A percentile compares a stretch with the other conserved stretches of the same genome.
These are phyloP conservation scores for Lucilia cuprina DNA, from an alignment of 1,140 invertebrate species.

Conservation along the genomic window DNA sequence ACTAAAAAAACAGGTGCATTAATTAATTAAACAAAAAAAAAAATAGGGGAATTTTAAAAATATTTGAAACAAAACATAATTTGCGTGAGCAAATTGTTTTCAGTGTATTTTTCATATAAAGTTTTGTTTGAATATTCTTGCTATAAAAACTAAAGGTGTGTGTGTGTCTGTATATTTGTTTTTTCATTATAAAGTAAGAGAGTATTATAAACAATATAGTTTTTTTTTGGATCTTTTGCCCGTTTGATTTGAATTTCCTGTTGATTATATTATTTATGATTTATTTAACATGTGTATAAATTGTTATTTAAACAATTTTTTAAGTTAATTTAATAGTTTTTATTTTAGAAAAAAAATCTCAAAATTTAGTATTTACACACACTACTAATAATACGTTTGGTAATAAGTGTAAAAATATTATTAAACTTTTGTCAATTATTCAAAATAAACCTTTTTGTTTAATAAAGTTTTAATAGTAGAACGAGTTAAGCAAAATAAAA, in stretches of 20 bases:
- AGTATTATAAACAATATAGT: neutral
- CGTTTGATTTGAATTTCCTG: neutral
- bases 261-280: neutral
- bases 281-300: conserved; percentile 58
- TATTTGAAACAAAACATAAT: conserved; percentile 1
- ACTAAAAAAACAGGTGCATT: neutral
- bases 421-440: conserved; percentile 19
- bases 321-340: conserved; percentile 42
- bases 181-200: conserved; percentile 33
- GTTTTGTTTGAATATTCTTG: neutral
- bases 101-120: conserved; percentile 37
- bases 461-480: conserved; percentile 11
- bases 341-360: conserved; percentile 11
- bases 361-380: conserved; percentile 52
- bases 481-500: conserved; percentile 26
- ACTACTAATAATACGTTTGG: conserved; percentile 52
- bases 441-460: conserved; percentile 11
- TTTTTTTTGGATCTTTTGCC: neutral
- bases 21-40: neutral
- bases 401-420: conserved; percentile 16
- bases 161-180: neutral
- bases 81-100: conserved; percentile 21
- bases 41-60: neutral
- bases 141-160: neutral
- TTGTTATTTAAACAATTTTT: conserved; percentile 46